Evolutionary conservation across 2,888 invertebrate genomes (phyloP), one percentile per base, ranked within the genome.

Genomic region (Drosophila nigritarsus): DNA sequence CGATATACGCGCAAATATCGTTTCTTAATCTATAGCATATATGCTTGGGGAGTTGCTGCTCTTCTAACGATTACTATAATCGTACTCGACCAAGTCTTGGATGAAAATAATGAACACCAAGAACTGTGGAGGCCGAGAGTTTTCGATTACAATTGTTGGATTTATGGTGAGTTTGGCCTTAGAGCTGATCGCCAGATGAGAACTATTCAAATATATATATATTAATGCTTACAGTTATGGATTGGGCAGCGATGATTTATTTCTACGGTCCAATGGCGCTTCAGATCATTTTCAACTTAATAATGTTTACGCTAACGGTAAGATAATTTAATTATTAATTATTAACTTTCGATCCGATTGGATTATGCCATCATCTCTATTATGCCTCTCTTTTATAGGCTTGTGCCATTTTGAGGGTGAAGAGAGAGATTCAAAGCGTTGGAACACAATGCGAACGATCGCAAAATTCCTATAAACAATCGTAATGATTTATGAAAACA

Each of bases 121-220:
- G 0, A 9, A 32, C 32, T 0, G 9, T 90, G 87, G 75, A 93
- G 93, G 40, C 95, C 96, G 0, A 92, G 93, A 49, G 94, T 96
- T 67, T 95, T 94, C 0, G 69, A 75, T 6, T 87, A 87, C 8
- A 94, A 92, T 79, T 96, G 96, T 86, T 96, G 95, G 94, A 94
- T 95, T 66, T 90, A 91, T 74, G 93, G 95, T 95, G 91, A 77
- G 90, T 77, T 71, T 13, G 40, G 27, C 7, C 42, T 20, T 1
- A 42, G 20, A 13, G 42, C 13, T 45, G 2, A 3, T 45, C 42
- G 9, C 15, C 24, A 5, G n/a, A 36, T 20, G 20, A 29, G 3
- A 27, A 27, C 7, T 2, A 7, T 18, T n/a, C 3, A 36, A 6
- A 15, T n/a, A 0, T 9, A 4, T 29, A 15, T 42, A 29, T 13